Conservation (phyloP, 2,797 vertebrate genomes). For the Pantherophis vulpinus region DNA sequence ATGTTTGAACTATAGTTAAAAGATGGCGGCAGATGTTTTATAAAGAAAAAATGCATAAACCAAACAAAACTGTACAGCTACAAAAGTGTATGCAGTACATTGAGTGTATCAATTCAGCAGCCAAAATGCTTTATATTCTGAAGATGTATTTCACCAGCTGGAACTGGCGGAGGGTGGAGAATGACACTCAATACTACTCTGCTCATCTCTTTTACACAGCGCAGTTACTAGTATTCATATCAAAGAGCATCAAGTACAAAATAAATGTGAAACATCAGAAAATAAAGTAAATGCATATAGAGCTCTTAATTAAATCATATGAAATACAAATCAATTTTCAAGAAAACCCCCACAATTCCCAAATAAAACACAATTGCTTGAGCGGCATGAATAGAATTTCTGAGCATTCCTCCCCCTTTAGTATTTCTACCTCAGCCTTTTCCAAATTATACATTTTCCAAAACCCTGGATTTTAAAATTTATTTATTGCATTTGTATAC, state of each 20-base stretch:
- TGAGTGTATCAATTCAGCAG: conserved; percentile 13
- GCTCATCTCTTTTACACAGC: background rate
- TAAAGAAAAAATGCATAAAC: background rate
- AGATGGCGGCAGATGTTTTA: background rate
- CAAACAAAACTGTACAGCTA: conserved; percentile 1
- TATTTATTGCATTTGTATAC: background rate
- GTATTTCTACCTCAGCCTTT: background rate
- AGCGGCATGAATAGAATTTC: background rate
- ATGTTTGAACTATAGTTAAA: conserved; percentile 22
- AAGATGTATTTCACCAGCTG: background rate
- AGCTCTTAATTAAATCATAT: background rate
- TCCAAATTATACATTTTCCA: background rate
- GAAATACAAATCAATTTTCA: background rate
- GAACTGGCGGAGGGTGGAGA: background rate
- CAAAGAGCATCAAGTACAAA: background rate
- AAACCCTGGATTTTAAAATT: background rate
- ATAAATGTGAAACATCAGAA: background rate
- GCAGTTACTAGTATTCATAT: background rate
- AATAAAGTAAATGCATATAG: background rate
- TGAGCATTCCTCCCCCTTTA: background rate
- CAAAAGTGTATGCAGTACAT: background rate
- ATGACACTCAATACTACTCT: background rate
- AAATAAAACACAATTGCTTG: background rate
- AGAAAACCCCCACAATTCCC: background rate
- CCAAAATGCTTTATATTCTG: background rate